Evolutionary conservation across 2,797 vertebrate genomes (phyloP).

Genomic region (Myoxocephalus aenaeus): DNA sequence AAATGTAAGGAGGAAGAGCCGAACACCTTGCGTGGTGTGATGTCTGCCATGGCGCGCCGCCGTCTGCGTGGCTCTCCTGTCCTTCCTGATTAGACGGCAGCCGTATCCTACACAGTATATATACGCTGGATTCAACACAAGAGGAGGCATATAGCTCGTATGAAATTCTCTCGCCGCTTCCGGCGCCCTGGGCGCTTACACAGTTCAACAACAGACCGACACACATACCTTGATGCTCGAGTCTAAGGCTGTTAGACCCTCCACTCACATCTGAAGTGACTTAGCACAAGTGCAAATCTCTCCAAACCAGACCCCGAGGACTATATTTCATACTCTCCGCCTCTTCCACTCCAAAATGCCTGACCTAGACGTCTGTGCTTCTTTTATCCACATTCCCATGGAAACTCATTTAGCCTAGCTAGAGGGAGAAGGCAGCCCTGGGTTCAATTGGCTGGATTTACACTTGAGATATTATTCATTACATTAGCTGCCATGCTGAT

Average conservation of each 20-base stretch:
- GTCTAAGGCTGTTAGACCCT: constrained; percentile 83
- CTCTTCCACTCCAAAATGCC: constrained; percentile 80
- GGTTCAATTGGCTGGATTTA: constrained; percentile 86
- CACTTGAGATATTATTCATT: constrained; percentile 87
- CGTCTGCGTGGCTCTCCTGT: constrained; percentile 25
- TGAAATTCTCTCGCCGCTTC: constrained; percentile 71
- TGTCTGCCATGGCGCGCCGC: constrained; percentile 28
- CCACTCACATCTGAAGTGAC: constrained; percentile 82
- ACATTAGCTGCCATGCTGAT: constrained; percentile 85
- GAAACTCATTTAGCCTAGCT: constrained; percentile 84
- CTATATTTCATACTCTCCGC: constrained; percentile 82
- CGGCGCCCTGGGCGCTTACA: constrained; percentile 77
- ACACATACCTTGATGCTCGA: constrained; percentile 81
- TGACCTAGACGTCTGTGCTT: constrained; percentile 79
- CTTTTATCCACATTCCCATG: constrained; percentile 85
- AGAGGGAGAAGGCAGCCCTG: constrained; percentile 78
- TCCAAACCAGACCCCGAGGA: constrained; percentile 84
- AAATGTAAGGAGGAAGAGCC: constrained; percentile 16
- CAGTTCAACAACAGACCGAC: constrained; percentile 81
- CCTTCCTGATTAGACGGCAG: constrained; percentile 44
- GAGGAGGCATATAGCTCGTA: constrained; percentile 71
- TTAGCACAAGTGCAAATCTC: constrained; percentile 83
- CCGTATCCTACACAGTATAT: too few species aligned
- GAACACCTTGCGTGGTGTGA: constrained; percentile 14
- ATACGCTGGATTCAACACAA: constrained; percentile 50